Percentiles rank a stretch among this genome's conserved stretches.
Evolutionary conservation across 1,140 invertebrate species (phyloP).

Genomic region (Drosophila neocordata): DNA sequence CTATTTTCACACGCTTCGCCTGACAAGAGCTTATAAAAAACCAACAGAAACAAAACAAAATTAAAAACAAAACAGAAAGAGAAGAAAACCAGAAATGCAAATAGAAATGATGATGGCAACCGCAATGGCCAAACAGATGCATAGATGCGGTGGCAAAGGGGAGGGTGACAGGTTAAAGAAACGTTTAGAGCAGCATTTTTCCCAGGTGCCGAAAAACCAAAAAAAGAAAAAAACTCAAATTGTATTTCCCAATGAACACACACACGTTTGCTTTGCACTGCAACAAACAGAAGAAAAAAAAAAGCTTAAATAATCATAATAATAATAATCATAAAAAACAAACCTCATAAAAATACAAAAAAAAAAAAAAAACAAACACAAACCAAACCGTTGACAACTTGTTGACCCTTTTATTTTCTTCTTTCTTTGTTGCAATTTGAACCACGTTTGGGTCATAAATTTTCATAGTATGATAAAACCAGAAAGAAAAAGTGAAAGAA

Average conservation of each 20-base stretch:
- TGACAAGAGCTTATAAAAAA: conserved; percentile 10
- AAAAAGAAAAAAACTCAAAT: not conserved
- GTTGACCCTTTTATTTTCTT: conserved; percentile 42
- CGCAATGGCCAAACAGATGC: not conserved
- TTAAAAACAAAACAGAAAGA: conserved; percentile 2
- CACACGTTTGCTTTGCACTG: conserved; percentile 1
- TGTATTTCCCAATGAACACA: conserved; percentile 15
- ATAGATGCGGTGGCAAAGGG: not conserved
- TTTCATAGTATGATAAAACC: not conserved
- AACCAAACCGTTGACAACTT: conserved; percentile 50
- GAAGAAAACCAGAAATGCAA: conserved; percentile 15
- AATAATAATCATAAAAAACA: conserved; percentile 19
- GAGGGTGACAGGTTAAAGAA: not conserved
- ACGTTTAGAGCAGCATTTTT: conserved; percentile 15
- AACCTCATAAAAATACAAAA: conserved; percentile 15
- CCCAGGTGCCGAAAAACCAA: conserved; percentile 6
- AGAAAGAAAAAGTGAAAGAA: conserved; percentile 1
- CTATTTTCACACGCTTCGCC: conserved; percentile 16
- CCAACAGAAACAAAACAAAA: not conserved
- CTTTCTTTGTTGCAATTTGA: conserved; percentile 28
- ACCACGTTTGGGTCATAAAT: conserved; percentile 46
- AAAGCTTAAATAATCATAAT: conserved; percentile 13
- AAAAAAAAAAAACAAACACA: conserved; percentile 13
- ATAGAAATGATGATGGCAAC: conserved; percentile 12
- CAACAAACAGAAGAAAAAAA: not conserved